A percentile compares a stretch with the other conserved stretches of the same genome.
Evolutionary conservation across 2,113 vertebrate species (phyloP).

Genomic region (Hemiscyllium ocellatum): DNA sequence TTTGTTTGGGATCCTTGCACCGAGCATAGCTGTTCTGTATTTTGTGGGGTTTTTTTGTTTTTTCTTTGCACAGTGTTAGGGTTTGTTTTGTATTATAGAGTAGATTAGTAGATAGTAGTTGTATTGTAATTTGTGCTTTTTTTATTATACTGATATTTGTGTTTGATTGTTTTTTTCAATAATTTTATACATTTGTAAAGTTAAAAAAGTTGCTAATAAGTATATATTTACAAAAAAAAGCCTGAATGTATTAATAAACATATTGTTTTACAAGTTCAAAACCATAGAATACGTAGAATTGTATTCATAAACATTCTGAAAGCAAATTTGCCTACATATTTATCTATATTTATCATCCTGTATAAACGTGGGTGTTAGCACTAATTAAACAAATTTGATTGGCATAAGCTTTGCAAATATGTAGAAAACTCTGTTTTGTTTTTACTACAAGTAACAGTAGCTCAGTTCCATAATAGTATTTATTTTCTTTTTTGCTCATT

Average conservation of each 20-base stretch:
- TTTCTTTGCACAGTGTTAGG: too few species aligned
- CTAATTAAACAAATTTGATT: not conserved
- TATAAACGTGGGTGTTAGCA: not conserved
- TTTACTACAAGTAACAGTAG: not conserved
- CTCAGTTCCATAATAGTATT: not conserved
- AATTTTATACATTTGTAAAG: too few species aligned
- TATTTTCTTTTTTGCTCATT: not conserved
- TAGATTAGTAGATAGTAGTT: too few species aligned
- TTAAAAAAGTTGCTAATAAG: too few species aligned
- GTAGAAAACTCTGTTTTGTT: not conserved
- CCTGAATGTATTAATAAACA: not conserved
- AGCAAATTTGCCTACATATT: not conserved
- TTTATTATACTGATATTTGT: too few species aligned
- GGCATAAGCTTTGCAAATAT: not conserved
- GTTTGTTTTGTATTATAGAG: too few species aligned
- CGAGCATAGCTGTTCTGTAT: too few species aligned
- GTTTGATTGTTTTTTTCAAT: too few species aligned
- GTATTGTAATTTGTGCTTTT: too few species aligned
- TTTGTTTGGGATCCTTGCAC: too few species aligned
- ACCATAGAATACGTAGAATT: not conserved
- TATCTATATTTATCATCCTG: not conserved
- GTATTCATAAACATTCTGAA: not conserved
- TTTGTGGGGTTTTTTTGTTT: too few species aligned
- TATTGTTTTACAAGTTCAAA: not conserved
- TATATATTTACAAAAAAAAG: too few species aligned